A percentile compares a stretch with the other conserved stretches of the same genome.
These are phyloP conservation scores for Netelia fuscicornis DNA, from an alignment of 2,888 invertebrate species.

Conservation along the genomic window DNA sequence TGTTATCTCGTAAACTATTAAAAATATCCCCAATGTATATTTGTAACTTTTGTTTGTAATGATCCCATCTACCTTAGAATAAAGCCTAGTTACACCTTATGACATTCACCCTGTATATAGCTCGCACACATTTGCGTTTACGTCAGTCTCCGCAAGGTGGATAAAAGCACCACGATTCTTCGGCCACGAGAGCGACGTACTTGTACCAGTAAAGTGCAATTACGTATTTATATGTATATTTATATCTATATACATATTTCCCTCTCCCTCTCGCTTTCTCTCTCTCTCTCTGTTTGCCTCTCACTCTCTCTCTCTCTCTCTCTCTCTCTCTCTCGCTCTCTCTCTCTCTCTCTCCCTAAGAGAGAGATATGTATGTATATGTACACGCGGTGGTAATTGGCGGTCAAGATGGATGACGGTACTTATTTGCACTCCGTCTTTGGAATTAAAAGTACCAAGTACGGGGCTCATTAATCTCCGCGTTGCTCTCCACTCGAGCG, in stretches of 20 bases:
- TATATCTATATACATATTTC: no score
- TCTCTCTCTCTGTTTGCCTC: no score
- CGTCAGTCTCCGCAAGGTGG: slow-evolving; percentile 63
- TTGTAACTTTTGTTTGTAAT: no score
- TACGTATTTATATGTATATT: background rate
- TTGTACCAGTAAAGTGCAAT: background rate
- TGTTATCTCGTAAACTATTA: no score
- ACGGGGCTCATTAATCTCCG: slow-evolving; percentile 82
- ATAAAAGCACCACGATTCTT: slow-evolving; percentile 56
- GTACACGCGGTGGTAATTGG: slow-evolving; percentile 79
- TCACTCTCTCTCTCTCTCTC: no score
- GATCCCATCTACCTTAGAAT: no score
- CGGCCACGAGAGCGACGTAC: background rate
- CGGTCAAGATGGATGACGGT: slow-evolving; percentile 83
- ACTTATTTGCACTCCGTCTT: slow-evolving; percentile 83
- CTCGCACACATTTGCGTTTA: slow-evolving; percentile 62
- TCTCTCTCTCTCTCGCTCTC: no score
- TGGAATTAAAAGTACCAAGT: slow-evolving; percentile 83
- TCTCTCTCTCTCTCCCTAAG: no score
- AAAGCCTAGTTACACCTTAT: no score
- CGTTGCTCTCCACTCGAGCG: slow-evolving; percentile 53
- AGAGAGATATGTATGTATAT: slow-evolving; percentile 19
- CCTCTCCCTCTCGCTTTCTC: no score
- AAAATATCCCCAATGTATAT: no score
- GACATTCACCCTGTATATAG: no score